Base-by-base conservation (phyloP, 1,140 invertebrate genomes). In the Drosophila nasuta region DNA sequence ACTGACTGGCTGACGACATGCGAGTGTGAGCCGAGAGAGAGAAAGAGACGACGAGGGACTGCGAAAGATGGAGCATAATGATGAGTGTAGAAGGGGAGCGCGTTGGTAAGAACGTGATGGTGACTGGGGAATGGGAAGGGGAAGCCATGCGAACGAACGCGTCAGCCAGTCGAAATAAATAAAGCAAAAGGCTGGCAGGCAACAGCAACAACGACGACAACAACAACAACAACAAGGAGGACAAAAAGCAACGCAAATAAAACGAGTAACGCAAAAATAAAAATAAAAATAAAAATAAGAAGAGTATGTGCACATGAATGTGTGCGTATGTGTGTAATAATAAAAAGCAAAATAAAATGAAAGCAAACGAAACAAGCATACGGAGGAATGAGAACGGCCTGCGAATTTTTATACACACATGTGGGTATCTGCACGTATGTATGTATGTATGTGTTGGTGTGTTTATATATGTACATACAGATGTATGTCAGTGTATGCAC, bases 161-260 rank as follows among this genome's bases (percentile, higher is more conserved):
- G 73, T 77, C 66, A 74, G 59, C 69, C 77, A 77, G 75, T 79
- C 65, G 75, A 80, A 70, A 80, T 80, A 82, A 88, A 88, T 82
- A 87, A 87, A 83, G 80, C 73, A 83, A 80, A 79, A 73, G 52
- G 51, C 66, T 45, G 58, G 25, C 66, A 63, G 57, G 60, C 59
- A 66, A 60, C 69, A 67, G 15, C 57, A 80, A 30, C 45, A 49
- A 49, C 60, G 30, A 75, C 28, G 30, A 75, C 28, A 69, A 63
- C 58, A 66, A 57, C n/a, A 45, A 72, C 51, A 73, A 58, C 64
- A 45, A 68, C 15, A 38, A 33, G 11, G 28, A 33, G 11, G 28
- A 38, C n/a, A 45, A 80, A 49, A 64, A 54, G 33, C 62, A 62
- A 58, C 49, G 20, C 59, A 75, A 82, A 74, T 64, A 65, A 65